Evolutionary conservation across 2,888 invertebrate genomes (phyloP).

Genomic region (Dysmachus trigonus): DNA sequence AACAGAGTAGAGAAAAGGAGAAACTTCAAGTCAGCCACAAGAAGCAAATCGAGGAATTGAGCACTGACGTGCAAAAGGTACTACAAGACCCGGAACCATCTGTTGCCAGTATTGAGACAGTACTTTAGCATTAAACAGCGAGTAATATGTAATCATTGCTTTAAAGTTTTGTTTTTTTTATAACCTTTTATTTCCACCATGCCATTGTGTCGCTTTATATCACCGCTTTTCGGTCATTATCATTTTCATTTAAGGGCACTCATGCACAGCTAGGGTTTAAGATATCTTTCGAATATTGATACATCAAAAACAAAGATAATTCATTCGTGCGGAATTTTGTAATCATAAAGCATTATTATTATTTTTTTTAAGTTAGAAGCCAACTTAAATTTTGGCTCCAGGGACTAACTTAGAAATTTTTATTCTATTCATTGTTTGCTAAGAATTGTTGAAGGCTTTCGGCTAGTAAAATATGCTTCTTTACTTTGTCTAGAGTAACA

Average conservation of each 20-base stretch:
- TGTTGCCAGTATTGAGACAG: slow-evolving; percentile 60
- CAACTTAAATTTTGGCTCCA: neutral
- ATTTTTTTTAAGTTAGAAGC: neutral
- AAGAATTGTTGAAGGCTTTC: neutral
- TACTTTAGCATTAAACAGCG: slow-evolving; percentile 56
- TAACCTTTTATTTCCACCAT: neutral
- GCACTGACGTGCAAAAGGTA: slow-evolving; percentile 87
- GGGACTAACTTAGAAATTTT: neutral
- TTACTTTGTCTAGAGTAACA: neutral
- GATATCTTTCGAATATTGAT: too few species aligned
- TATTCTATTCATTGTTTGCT: neutral
- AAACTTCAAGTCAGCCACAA: slow-evolving; percentile 91
- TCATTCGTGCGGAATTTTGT: neutral
- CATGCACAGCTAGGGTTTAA: neutral
- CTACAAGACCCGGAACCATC: slow-evolving; percentile 56
- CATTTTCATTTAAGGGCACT: neutral
- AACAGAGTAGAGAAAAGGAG: slow-evolving; percentile 90
- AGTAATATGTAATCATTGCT: slow-evolving; percentile 38
- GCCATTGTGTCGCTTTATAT: neutral
- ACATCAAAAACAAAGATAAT: too few species aligned
- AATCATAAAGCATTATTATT: neutral
- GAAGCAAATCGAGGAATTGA: slow-evolving; percentile 89
- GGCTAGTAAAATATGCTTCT: neutral
- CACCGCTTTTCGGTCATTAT: slow-evolving; percentile 49
- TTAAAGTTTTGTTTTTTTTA: neutral